Evolutionary conservation across 2,113 vertebrate species (phyloP).

Genomic region (Halichoerus grypus): DNA sequence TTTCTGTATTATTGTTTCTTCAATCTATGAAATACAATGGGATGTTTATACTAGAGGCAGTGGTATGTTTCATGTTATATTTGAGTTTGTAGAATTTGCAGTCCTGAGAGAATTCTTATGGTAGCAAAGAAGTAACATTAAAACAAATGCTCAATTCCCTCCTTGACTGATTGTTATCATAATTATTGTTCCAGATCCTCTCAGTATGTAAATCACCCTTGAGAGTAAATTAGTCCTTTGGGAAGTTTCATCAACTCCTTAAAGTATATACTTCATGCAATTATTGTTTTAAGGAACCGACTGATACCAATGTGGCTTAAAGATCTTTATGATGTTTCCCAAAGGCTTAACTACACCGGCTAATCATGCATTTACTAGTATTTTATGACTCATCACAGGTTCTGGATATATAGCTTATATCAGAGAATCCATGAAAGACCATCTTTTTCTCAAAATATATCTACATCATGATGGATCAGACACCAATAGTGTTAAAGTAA

Average conservation of each 20-base stretch:
- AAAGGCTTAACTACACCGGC: constrained; percentile 23
- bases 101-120: neutral
- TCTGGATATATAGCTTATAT: neutral
- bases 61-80: constrained; percentile 15
- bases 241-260: constrained; percentile 55
- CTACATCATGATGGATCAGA: neutral
- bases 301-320: neutral
- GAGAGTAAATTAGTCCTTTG: constrained; percentile 48
- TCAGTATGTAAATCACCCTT: neutral
- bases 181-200: constrained; percentile 21
- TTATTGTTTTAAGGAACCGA: constrained; percentile 48
- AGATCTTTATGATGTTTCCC: constrained; percentile 21
- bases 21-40: neutral
- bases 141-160: neutral
- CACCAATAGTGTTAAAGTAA: neutral
- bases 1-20: neutral
- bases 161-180: constrained; percentile 45
- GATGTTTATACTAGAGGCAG: neutral
- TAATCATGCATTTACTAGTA: constrained; percentile 3
- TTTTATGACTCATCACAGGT: neutral
- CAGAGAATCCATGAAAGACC: neutral
- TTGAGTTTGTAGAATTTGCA: neutral
- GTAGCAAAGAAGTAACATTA: neutral
- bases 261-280: constrained; percentile 30
- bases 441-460: constrained; percentile 5